Base-by-base conservation (phyloP, 1,140 invertebrate species). In the Euwallacea similis region DNA sequence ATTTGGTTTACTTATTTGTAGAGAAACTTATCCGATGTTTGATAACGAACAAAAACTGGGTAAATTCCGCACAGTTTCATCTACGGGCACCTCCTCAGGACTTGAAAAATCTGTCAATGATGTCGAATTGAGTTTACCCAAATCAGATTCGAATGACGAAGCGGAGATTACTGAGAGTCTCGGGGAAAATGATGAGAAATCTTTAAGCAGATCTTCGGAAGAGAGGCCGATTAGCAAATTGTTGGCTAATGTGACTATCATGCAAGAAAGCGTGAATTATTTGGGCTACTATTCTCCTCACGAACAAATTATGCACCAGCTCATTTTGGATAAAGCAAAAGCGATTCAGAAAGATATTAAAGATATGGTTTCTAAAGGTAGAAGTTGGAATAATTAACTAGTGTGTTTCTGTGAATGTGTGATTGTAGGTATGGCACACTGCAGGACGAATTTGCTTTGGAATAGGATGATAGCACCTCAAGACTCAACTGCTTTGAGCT, bases 271-370 rank as follows among this genome's bases (percentile, higher is more conserved):
- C 9, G 86, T 91, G 2, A 90, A 90, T 81, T 92, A 92, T 80
- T 81, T 92, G 9, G 90, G 90, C 3, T 92, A 91, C 75, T 92
- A 90, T 78, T 91, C 90, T 13, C 88, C 87, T 0, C 90, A 92
- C 74, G 90, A 92, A 75, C 87, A 91, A 73, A 76, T 88, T 2
- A 89, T 93, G 88, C 89, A 91, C 70, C 83, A 88, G 67, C 81
- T 91, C 13, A 87, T 93, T 15, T 80, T 85, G 70, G 84, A 88
- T 13, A 88, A 91, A 76, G 87, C 88, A 2, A 75, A 84, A 2
- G 82, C 81, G 2, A 88, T 88, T 0, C 84, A 85, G 75, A 84
- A 83, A 33, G 85, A 88, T 71, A 88, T 93, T 46, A 82, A 81
- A 11, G 83, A 85, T 47, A 89, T 92, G 84, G 87, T 92, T 0